Evolutionary conservation across 2,888 invertebrate genomes (phyloP).

Genomic region (Apodemia zela): DNA sequence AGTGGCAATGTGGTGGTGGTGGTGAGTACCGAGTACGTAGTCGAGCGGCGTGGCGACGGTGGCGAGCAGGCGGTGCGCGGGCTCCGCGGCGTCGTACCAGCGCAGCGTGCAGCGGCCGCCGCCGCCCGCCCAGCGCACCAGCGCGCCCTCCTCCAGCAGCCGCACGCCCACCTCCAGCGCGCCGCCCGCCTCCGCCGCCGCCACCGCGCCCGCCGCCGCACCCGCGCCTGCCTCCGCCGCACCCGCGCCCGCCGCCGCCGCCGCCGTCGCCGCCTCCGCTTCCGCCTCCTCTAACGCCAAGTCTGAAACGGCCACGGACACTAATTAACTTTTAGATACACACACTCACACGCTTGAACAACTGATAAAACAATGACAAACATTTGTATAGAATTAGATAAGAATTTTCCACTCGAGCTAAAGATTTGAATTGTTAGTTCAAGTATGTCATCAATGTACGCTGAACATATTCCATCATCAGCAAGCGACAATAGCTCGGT

Average conservation of each 20-base stretch:
- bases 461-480: no score
- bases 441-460: no score
- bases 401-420: no score
- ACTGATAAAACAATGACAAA: no score
- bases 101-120: slow-evolving; percentile 83
- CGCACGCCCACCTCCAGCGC: slow-evolving; percentile 82
- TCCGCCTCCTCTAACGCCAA: slow-evolving; percentile 35
- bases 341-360: no score
- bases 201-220: slow-evolving; percentile 26
- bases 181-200: slow-evolving; percentile 26
- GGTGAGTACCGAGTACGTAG: slow-evolving; percentile 75
- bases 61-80: slow-evolving; percentile 81
- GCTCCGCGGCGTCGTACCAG: slow-evolving; percentile 84
- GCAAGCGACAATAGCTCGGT: no score
- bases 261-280: slow-evolving; percentile 33
- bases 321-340: background rate
- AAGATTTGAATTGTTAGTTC: no score
- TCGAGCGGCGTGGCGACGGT: slow-evolving; percentile 85
- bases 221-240: slow-evolving; percentile 33
- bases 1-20: no score
- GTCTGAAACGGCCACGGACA: slow-evolving; percentile 23
- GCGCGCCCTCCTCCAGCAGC: slow-evolving; percentile 86
- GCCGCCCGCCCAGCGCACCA: slow-evolving; percentile 86
- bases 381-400: no score
- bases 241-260: slow-evolving; percentile 24